These are phyloP conservation scores for Myotis vivesi DNA, from an alignment of 2,797 vertebrate genomes.

Conservation along the genomic window DNA sequence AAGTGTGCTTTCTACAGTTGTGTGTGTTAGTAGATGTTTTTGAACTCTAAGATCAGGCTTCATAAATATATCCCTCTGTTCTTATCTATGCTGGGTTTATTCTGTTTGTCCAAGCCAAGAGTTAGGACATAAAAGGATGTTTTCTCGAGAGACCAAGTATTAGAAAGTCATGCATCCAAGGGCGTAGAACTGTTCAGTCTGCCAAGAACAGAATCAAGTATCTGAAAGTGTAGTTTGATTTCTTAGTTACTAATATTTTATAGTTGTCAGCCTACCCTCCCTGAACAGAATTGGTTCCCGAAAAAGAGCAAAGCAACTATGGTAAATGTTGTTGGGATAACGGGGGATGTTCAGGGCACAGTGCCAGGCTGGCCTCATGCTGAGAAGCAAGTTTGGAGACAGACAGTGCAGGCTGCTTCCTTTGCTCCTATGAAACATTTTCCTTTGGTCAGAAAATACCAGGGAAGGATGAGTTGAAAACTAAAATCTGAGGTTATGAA, in stretches of 20 bases:
- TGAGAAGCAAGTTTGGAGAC: background rate
- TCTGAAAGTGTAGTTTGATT: constrained; percentile 57
- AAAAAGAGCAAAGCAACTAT: background rate
- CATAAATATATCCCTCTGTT: constrained; percentile 52
- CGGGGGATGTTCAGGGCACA: background rate
- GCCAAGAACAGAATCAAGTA: constrained; percentile 40
- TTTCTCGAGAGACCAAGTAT: constrained; percentile 49
- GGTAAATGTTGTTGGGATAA: background rate
- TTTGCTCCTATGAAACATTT: background rate
- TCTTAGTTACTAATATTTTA: constrained; percentile 41
- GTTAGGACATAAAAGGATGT: constrained; percentile 56
- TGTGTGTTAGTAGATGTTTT: constrained; percentile 25
- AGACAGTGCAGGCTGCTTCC: background rate
- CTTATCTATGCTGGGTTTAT: constrained; percentile 42
- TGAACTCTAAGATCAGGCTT: constrained; percentile 56
- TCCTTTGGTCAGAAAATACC: background rate
- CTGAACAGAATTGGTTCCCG: background rate
- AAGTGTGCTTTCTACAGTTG: constrained; percentile 30
- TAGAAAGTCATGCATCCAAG: constrained; percentile 45
- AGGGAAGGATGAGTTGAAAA: background rate
- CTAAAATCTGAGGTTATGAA: background rate
- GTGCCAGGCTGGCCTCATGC: background rate
- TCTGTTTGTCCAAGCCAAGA: constrained; percentile 61
- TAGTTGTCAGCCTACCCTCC: background rate
- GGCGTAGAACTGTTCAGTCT: constrained; percentile 14